phyloP scores from a whole-genome alignment of 1,140 invertebrate species.

The Conus ventricosus region DNA sequence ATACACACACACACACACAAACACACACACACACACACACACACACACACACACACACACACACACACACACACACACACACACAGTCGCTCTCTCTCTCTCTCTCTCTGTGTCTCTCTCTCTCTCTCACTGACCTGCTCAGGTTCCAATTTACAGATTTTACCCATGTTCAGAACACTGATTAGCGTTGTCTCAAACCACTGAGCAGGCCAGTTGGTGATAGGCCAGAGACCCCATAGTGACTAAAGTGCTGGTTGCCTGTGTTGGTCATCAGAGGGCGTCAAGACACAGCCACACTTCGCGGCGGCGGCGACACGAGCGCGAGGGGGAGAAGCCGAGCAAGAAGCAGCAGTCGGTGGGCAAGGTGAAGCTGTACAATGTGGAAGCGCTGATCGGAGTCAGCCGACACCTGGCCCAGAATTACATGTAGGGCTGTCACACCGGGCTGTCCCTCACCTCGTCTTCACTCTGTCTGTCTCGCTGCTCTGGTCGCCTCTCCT shows the following conservation, averaged over 20 bases:
- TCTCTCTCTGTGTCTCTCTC: not conserved
- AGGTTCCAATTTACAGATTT: not conserved
- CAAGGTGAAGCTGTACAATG: constrained; percentile 86
- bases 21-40: too few species aligned
- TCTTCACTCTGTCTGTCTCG: too few species aligned
- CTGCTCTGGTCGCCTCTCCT: too few species aligned
- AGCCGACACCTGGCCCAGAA: constrained; percentile 87
- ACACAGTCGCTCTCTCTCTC: not conserved
- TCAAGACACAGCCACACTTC: constrained; percentile 16
- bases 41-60: too few species aligned
- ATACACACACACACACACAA: too few species aligned
- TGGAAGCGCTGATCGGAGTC: constrained; percentile 85
- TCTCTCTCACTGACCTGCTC: not conserved
- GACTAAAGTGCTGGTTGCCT: not conserved
- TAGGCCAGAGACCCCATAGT: not conserved
- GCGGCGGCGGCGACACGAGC: constrained; percentile 17
- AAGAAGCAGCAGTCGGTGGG: constrained; percentile 73
- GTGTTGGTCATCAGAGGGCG: constrained; percentile 15
- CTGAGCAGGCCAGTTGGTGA: not conserved
- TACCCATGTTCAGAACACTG: not conserved
- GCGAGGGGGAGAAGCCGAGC: constrained; percentile 52
- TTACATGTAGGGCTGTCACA: constrained; percentile 80
- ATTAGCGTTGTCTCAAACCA: not conserved
- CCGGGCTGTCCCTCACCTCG: too few species aligned
- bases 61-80: too few species aligned